phyloP scores from a whole-genome alignment of 2,113 vertebrate species.

The Axis porcinus region DNA sequence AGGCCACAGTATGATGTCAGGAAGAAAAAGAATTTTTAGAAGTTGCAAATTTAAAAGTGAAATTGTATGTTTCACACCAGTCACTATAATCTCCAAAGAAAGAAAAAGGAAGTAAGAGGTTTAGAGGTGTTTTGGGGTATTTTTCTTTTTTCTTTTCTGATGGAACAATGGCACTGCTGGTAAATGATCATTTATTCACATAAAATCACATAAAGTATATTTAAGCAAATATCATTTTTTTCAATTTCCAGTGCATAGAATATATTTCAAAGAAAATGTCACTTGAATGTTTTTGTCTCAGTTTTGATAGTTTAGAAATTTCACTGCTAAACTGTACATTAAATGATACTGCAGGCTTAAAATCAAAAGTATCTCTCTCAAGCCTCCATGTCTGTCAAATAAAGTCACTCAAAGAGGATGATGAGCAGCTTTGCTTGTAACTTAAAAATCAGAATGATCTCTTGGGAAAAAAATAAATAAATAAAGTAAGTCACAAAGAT shows the following conservation, averaged over 20 bases:
- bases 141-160: background rate
- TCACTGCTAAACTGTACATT: background rate
- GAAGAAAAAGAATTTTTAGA: conserved; percentile 56
- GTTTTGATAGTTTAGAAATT: background rate
- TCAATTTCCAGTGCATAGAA: background rate
- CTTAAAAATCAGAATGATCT: background rate
- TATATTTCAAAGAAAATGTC: background rate
- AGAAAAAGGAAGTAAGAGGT: background rate
- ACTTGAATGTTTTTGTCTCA: background rate
- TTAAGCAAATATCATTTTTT: conserved; percentile 5
- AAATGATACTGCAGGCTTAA: background rate
- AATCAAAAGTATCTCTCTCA: background rate
- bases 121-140: background rate
- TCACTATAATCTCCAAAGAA: background rate
- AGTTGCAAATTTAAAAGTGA: conserved; percentile 50
- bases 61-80: conserved; percentile 8
- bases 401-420: background rate
- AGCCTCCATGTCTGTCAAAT: background rate
- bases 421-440: background rate
- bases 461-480: background rate
- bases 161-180: background rate
- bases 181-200: background rate
- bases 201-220: background rate
- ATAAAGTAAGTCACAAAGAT: background rate
- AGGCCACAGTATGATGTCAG: conserved; percentile 29